A percentile compares a stretch with the other conserved stretches of the same genome.
Evolutionary conservation across 2,113 vertebrate genomes (phyloP).

Genomic region (Pampusana beccarii): DNA sequence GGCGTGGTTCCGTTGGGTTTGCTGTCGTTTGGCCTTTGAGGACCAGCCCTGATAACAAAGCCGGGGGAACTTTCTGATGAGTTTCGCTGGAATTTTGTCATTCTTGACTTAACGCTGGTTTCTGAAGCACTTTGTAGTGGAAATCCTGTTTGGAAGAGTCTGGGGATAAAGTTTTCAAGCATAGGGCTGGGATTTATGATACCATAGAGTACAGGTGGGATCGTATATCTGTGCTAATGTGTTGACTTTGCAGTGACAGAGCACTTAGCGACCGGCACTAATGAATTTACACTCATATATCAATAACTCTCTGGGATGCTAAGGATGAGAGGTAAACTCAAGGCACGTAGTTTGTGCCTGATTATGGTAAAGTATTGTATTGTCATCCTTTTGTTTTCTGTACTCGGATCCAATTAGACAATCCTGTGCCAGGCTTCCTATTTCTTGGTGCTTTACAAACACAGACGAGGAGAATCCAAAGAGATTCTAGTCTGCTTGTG

Average conservation of each 20-base stretch:
- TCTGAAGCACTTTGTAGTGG: neutral
- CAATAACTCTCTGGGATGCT: neutral
- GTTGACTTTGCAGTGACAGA: neutral
- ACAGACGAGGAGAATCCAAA: neutral
- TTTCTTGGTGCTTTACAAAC: neutral
- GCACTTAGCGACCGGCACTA: neutral
- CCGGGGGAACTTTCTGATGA: neutral
- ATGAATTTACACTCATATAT: neutral
- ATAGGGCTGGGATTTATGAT: neutral
- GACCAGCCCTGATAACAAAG: neutral
- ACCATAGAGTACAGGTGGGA: neutral
- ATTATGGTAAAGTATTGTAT: neutral
- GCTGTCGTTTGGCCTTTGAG: neutral
- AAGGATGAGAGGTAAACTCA: neutral
- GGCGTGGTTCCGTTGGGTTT: neutral
- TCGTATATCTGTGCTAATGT: neutral
- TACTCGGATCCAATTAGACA: neutral
- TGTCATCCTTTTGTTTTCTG: neutral
- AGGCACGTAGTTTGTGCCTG: neutral
- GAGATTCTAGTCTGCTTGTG: neutral
- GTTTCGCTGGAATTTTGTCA: neutral
- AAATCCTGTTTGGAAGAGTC: neutral
- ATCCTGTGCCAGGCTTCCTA: neutral
- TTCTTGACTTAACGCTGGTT: neutral
- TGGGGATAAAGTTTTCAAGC: neutral